These are phyloP conservation scores for Aspiorhynchus laticeps DNA, from an alignment of 2,113 vertebrate genomes.

Conservation along the genomic window DNA sequence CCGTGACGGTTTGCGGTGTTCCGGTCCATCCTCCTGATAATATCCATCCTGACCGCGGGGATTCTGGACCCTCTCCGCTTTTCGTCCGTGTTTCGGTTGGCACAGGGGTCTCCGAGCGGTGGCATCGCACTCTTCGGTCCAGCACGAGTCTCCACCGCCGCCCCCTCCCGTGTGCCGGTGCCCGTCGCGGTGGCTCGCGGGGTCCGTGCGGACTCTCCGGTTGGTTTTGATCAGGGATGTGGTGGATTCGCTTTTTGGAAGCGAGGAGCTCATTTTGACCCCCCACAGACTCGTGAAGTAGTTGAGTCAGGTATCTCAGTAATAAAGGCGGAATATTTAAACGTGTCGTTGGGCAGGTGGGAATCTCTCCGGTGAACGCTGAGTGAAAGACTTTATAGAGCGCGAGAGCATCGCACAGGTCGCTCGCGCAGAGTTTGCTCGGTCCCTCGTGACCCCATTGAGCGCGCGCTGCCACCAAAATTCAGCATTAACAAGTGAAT, in stretches of 20 bases:
- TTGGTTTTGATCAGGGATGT: constrained; percentile 81
- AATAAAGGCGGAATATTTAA: neutral
- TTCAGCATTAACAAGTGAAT: constrained; percentile 23
- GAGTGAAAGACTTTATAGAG: constrained; percentile 12
- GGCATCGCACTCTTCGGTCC: constrained; percentile 78
- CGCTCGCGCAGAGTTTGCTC: constrained; percentile 26
- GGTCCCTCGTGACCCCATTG: constrained; percentile 55
- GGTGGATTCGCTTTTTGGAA: constrained; percentile 88
- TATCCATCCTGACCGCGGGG: constrained; percentile 59
- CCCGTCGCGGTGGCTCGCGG: constrained; percentile 57
- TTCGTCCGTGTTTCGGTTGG: constrained; percentile 74
- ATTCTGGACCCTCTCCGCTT: constrained; percentile 56
- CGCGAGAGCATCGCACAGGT: constrained; percentile 5
- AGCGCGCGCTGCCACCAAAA: constrained; percentile 35
- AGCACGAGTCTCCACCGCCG: constrained; percentile 62
- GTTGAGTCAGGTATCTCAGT: neutral
- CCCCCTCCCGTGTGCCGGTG: constrained; percentile 62
- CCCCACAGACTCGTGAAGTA: neutral
- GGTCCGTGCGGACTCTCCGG: constrained; percentile 60
- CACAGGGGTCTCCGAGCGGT: constrained; percentile 90
- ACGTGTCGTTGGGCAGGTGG: neutral
- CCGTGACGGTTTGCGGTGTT: constrained; percentile 52
- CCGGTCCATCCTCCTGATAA: constrained; percentile 58
- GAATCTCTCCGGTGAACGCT: neutral
- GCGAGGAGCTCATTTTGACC: constrained; percentile 82